These are phyloP conservation scores for Arnoldichthys spilopterus DNA, from an alignment of 2,797 vertebrate species.

Conservation along the genomic window DNA sequence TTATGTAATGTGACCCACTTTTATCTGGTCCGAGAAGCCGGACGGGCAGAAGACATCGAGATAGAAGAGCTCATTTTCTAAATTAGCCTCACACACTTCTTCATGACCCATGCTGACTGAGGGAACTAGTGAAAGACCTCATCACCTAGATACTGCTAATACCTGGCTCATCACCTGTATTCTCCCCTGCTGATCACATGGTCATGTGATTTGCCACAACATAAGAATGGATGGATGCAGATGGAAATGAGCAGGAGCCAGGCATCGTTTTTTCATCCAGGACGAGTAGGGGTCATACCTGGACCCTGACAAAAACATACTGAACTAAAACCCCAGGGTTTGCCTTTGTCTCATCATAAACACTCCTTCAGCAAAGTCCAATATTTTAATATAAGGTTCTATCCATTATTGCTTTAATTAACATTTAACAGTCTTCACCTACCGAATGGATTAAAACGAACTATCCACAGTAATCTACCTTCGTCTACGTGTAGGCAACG, in stretches of 20 bases:
- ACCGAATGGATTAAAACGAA: conserved; percentile 27
- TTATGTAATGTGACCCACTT: conserved; percentile 49
- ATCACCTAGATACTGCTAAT: not conserved
- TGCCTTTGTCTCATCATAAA: too few relatives aligned
- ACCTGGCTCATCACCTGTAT: not conserved
- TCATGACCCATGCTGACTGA: conserved; percentile 16
- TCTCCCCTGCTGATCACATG: not conserved
- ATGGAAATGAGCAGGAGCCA: not conserved
- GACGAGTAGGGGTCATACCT: too few relatives aligned
- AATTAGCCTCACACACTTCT: conserved; percentile 22
- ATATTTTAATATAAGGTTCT: not conserved
- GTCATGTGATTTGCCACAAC: not conserved
- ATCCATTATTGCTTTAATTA: conserved; percentile 7
- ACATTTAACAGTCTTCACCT: not conserved
- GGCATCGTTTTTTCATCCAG: too few relatives aligned
- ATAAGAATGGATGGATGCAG: not conserved
- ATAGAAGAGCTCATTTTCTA: conserved; percentile 22
- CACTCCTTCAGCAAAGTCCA: too few relatives aligned
- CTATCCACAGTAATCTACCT: conserved; percentile 21
- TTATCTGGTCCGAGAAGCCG: conserved; percentile 28
- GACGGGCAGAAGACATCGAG: conserved; percentile 25
- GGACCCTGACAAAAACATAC: not conserved
- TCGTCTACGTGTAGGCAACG: conserved; percentile 1
- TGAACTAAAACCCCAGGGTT: not conserved
- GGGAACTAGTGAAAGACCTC: not conserved